These are phyloP conservation scores for Drosophila anomalipes DNA, from an alignment of 2,888 invertebrate genomes.

Conservation along the genomic window DNA sequence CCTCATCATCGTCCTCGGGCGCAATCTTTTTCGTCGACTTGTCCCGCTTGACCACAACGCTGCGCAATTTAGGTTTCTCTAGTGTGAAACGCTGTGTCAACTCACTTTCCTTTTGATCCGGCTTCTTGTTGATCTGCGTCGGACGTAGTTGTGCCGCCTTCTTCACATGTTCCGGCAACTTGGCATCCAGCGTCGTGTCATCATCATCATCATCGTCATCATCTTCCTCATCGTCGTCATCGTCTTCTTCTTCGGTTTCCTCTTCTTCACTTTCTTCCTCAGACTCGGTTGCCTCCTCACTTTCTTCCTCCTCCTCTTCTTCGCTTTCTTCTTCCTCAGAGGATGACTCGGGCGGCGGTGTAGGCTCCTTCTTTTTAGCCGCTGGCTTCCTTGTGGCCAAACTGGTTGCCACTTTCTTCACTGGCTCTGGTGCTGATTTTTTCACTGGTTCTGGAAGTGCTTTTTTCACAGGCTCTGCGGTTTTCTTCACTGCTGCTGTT, in stretches of 20 bases:
- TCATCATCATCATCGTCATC: constrained; percentile 64
- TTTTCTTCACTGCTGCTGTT: constrained; percentile 48
- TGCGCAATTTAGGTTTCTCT: constrained; percentile 84
- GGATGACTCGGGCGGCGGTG: constrained; percentile 78
- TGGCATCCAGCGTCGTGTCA: constrained; percentile 65
- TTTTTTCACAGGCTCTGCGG: constrained; percentile 55
- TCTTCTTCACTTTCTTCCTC: constrained; percentile 67
- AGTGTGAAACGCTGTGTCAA: constrained; percentile 83
- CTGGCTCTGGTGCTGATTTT: constrained; percentile 55
- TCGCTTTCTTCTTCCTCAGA: constrained; percentile 69
- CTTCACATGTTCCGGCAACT: constrained; percentile 71
- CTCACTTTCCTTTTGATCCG: constrained; percentile 81
- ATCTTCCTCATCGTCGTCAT: constrained; percentile 75
- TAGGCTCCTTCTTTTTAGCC: constrained; percentile 82
- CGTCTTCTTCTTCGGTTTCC: constrained; percentile 64
- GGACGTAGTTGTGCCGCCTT: constrained; percentile 70
- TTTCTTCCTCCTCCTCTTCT: constrained; percentile 68
- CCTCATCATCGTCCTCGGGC: constrained; percentile 81
- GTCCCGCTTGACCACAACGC: constrained; percentile 83
- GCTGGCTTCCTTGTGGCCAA: constrained; percentile 54
- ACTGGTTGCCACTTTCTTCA: constrained; percentile 49
- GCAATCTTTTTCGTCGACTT: constrained; percentile 83
- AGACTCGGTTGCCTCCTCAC: constrained; percentile 66
- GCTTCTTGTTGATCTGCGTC: constrained; percentile 74
- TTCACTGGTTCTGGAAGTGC: constrained; percentile 51